phyloP scores from a whole-genome alignment of 2,113 vertebrate species.

The Gnathonemus echidnorhynchus region DNA sequence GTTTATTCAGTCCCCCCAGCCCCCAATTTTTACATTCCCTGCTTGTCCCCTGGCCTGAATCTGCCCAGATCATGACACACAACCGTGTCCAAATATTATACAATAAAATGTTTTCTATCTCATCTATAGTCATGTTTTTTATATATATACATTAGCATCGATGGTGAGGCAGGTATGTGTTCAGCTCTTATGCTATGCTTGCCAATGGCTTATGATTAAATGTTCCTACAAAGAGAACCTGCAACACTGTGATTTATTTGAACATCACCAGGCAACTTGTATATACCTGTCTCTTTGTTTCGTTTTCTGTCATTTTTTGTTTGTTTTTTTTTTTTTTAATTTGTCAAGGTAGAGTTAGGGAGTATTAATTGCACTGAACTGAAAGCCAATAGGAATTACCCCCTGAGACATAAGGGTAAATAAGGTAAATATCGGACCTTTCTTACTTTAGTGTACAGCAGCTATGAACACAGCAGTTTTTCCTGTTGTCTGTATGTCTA shows the following conservation, averaged over 20 bases:
- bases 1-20: not conserved
- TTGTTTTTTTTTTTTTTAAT: not conserved
- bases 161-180: not conserved
- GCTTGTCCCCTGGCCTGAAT: not conserved
- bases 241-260: not conserved
- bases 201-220: not conserved
- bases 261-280: not conserved
- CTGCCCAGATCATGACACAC: not conserved
- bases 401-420: not conserved
- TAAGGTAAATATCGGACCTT: not conserved
- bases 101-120: not conserved
- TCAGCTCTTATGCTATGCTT: not conserved
- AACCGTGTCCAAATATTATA: not conserved
- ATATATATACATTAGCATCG: not conserved
- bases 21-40: not conserved
- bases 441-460: not conserved
- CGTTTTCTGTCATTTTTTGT: not conserved
- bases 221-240: not conserved
- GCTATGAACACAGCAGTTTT: not conserved
- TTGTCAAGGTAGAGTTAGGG: not conserved
- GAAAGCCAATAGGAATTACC: not conserved
- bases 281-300: not conserved
- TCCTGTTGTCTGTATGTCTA: not conserved
- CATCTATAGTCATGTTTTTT: not conserved
- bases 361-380: not conserved